Percentiles rank a stretch among this genome's conserved stretches.
Evolutionary conservation across 2,888 invertebrate species (phyloP).

Genomic region (Nephrotoma guestfalica): DNA sequence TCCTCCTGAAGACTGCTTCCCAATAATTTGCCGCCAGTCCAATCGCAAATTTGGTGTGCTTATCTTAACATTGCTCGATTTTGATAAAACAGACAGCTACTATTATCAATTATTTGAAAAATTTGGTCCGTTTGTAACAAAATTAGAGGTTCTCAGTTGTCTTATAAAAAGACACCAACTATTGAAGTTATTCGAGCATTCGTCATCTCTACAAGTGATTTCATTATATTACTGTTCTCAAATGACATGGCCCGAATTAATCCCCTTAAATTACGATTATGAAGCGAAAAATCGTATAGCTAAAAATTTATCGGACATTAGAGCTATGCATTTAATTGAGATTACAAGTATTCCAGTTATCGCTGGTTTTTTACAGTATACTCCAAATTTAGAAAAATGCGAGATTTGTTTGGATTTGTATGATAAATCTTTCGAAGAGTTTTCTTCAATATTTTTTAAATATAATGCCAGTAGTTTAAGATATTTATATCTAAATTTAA

Average conservation of each 20-base stretch:
- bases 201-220: not conserved
- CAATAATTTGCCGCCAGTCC: not conserved
- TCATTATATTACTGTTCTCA: not conserved
- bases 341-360: not conserved
- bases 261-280: not conserved
- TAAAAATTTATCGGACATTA: not conserved
- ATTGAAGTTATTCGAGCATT: not conserved
- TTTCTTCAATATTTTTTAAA: too few relatives aligned
- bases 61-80: too few relatives aligned
- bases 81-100: too few relatives aligned
- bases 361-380: not conserved
- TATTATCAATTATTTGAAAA: too few relatives aligned
- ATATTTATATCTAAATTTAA: too few relatives aligned
- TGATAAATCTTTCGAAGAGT: too few relatives aligned
- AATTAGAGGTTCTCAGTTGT: too few relatives aligned
- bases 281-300: not conserved
- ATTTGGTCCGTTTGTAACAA: too few relatives aligned
- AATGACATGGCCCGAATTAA: not conserved
- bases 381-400: not conserved
- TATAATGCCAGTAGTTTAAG: too few relatives aligned
- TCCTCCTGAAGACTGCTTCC: too few relatives aligned
- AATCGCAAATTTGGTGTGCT: too few relatives aligned
- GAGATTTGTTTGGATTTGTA: too few relatives aligned
- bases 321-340: not conserved
- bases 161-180: not conserved